Conservation (phyloP, 2,888 invertebrate genomes). For the Tanytarsus gracilentus region DNA sequence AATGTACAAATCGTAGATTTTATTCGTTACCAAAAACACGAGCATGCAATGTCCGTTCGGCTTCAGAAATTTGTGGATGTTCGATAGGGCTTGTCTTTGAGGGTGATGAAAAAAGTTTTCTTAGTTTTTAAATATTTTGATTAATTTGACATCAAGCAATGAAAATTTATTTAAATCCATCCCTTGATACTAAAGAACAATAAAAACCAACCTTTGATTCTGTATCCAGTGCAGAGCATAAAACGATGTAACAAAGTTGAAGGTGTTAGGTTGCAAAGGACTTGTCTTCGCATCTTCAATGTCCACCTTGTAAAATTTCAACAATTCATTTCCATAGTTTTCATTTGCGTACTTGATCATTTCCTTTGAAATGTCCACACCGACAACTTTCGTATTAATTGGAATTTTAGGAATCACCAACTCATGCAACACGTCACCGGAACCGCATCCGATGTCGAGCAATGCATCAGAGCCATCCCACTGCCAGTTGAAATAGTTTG, state of each 20-base stretch:
- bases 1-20: constrained; percentile 59
- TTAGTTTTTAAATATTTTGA: constrained; percentile 1
- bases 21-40: constrained; percentile 58
- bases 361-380: constrained; percentile 58
- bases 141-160: constrained; percentile 19
- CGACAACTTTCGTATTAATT: constrained; percentile 46
- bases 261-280: constrained; percentile 40
- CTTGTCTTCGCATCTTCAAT: constrained; percentile 17
- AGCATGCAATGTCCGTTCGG: constrained; percentile 60
- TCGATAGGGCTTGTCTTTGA: constrained; percentile 52
- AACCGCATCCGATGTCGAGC: constrained; percentile 66
- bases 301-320: constrained; percentile 37
- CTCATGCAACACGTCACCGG: constrained; percentile 59
- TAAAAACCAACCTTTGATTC: constrained; percentile 55
- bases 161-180: no score
- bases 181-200: no score
- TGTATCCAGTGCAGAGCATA: constrained; percentile 73
- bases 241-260: constrained; percentile 65
- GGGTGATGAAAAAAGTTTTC: constrained; percentile 14
- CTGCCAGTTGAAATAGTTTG: constrained; percentile 50
- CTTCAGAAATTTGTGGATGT: constrained; percentile 56
- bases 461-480: constrained; percentile 45
- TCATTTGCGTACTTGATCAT: constrained; percentile 61
- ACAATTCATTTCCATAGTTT: constrained; percentile 44
- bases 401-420: constrained; percentile 55